Conservation (phyloP, 2,113 vertebrate species). For the Aspiorhynchus laticeps region DNA sequence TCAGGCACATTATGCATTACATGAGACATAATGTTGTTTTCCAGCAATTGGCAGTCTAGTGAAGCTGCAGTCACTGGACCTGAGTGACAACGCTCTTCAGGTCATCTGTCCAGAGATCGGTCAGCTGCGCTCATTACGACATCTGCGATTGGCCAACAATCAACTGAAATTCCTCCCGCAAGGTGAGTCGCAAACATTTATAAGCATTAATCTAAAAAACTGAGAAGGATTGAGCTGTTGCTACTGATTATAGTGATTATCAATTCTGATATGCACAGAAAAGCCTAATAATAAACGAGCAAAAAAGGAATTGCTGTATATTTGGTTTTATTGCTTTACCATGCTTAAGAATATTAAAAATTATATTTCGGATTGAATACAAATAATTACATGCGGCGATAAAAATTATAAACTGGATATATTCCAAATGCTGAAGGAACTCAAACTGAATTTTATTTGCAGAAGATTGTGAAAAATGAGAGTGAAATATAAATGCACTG, state of each 20-base stretch:
- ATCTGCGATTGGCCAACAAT: slow-evolving; percentile 92
- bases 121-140: slow-evolving; percentile 87
- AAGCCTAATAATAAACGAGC: neutral
- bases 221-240: neutral
- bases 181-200: slow-evolving; percentile 70
- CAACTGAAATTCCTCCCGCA: slow-evolving; percentile 88
- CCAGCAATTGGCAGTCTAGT: slow-evolving; percentile 90
- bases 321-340: neutral
- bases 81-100: slow-evolving; percentile 94
- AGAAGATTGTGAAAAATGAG: neutral
- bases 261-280: neutral
- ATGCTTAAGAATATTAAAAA: neutral
- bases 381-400: neutral
- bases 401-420: too few relatives aligned
- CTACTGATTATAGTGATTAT: neutral
- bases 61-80: slow-evolving; percentile 91
- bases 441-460: neutral
- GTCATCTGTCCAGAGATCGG: slow-evolving; percentile 93
- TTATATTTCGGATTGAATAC: neutral
- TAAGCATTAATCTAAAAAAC: neutral
- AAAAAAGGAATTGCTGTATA: neutral
- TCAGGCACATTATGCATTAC: neutral
- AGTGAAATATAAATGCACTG: neutral
- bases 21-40: slow-evolving; percentile 30
- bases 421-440: neutral